A percentile compares a stretch with the other conserved stretches of the same genome.
phyloP scores from a whole-genome alignment of 2,113 vertebrate species.

The Thryonomys swinderianus region DNA sequence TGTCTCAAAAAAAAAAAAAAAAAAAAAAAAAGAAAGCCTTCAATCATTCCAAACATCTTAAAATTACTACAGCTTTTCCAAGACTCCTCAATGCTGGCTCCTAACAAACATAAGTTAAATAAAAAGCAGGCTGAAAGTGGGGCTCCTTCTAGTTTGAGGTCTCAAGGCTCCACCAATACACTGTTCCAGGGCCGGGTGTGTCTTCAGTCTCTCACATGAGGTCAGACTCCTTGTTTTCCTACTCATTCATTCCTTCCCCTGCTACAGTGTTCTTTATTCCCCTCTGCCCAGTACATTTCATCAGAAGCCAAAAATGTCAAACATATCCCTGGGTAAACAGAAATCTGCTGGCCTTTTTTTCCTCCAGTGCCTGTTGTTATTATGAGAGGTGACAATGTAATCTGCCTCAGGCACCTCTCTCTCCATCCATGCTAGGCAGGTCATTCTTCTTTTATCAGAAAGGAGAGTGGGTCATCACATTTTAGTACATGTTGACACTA shows the following conservation, averaged over 20 bases:
- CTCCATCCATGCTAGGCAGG: slow-evolving; percentile 82
- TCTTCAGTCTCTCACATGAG: slow-evolving; percentile 14
- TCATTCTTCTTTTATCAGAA: slow-evolving; percentile 87
- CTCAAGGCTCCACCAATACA: background rate
- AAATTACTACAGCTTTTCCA: slow-evolving; percentile 53
- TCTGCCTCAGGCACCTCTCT: slow-evolving; percentile 85
- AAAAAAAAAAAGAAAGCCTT: too few species aligned
- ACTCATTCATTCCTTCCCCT: background rate
- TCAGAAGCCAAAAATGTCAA: slow-evolving; percentile 82
- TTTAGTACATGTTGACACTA: slow-evolving; percentile 85
- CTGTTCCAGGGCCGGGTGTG: accelerated
- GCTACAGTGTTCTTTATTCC: slow-evolving; percentile 8
- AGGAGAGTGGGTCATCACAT: slow-evolving; percentile 82
- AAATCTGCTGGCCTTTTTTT: slow-evolving; percentile 78
- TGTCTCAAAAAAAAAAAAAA: too few species aligned
- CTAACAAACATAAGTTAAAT: background rate
- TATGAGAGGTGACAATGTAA: slow-evolving; percentile 81
- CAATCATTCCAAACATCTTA: slow-evolving; percentile 32
- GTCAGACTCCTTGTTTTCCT: background rate
- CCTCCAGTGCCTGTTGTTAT: slow-evolving; percentile 70
- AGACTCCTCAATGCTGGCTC: slow-evolving; percentile 26
- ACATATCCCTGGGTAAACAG: slow-evolving; percentile 78
- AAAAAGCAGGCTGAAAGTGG: background rate
- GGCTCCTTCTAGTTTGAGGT: background rate
- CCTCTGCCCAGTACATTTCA: slow-evolving; percentile 75